A percentile compares a stretch with the other conserved stretches of the same genome.
These are phyloP conservation scores for Perca fluviatilis DNA, from an alignment of 2,113 vertebrate species.

Conservation along the genomic window DNA sequence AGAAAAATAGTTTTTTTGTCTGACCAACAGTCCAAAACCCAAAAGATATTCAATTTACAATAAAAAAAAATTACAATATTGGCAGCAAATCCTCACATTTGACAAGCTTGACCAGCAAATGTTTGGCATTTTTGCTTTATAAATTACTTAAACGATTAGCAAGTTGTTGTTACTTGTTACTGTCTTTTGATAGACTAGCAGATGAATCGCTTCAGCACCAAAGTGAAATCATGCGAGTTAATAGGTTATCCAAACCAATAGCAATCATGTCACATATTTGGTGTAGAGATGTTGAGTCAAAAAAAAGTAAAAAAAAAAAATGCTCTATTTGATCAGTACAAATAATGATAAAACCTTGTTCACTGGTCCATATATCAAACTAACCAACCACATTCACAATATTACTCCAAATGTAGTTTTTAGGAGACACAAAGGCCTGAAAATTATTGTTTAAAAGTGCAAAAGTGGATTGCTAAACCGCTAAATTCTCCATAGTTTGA, in stretches of 20 bases:
- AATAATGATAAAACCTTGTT: background rate
- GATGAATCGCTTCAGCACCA: background rate
- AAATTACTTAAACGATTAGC: background rate
- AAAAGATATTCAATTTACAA: too few species aligned
- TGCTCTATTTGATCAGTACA: background rate
- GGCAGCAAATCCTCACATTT: background rate
- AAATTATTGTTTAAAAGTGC: background rate
- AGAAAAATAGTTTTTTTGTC: too few species aligned
- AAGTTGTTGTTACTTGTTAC: background rate
- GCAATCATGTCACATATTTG: background rate
- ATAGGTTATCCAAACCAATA: background rate
- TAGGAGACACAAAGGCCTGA: background rate
- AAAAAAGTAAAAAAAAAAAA: background rate
- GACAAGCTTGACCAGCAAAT: background rate
- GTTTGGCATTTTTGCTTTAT: background rate
- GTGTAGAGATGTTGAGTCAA: background rate
- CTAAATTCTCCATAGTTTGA: background rate
- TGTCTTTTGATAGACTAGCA: background rate
- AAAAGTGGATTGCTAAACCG: background rate
- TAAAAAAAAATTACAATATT: too few species aligned
- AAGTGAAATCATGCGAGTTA: background rate
- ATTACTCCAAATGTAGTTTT: background rate
- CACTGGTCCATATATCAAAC: background rate
- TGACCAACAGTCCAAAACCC: too few species aligned
- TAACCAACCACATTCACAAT: background rate